phyloP scores from a whole-genome alignment of 2,113 vertebrate genomes.

The Odontesthes bonariensis region DNA sequence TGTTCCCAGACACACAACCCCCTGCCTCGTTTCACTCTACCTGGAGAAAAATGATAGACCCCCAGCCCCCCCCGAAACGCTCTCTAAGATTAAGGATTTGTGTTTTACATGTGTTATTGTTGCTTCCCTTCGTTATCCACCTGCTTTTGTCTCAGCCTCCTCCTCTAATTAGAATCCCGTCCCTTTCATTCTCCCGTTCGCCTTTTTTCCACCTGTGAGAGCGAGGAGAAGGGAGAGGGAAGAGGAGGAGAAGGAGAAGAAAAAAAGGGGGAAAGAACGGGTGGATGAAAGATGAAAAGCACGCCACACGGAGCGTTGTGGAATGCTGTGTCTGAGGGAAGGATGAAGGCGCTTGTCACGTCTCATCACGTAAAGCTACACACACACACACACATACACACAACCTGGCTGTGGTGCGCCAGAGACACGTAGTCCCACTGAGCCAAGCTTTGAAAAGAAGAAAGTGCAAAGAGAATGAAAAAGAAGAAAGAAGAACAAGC shows the following conservation, averaged over 20 bases:
- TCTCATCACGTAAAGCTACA: conserved; percentile 73
- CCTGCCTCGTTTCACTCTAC: conserved; percentile 55
- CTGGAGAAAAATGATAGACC: conserved; percentile 66
- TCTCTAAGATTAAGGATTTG: conserved; percentile 81
- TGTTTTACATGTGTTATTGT: conserved; percentile 82
- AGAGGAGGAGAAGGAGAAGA: conserved; percentile 53
- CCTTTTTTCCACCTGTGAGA: conserved; percentile 79
- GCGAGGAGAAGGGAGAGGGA: conserved; percentile 49
- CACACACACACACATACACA: conserved; percentile 42
- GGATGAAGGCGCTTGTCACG: conserved; percentile 83
- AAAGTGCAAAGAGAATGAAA: conserved; percentile 79
- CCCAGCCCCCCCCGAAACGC: conserved; percentile 72
- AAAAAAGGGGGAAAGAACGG: conserved; percentile 55
- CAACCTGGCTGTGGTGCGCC: conserved; percentile 66
- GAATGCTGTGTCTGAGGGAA: conserved; percentile 79
- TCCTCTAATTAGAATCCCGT: conserved; percentile 81
- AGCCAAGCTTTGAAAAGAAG: conserved; percentile 78
- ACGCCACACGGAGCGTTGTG: conserved; percentile 70
- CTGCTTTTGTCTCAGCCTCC: conserved; percentile 78
- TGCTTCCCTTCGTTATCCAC: conserved; percentile 80
- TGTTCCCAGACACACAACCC: conserved; percentile 64
- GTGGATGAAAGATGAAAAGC: conserved; percentile 78
- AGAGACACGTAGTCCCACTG: conserved; percentile 73
- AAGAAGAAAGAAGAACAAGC: conserved; percentile 78
- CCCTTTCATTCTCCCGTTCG: conserved; percentile 75